phyloP scores from a whole-genome alignment of 2,113 vertebrate genomes.

The Brachypteracias leptosomus region DNA sequence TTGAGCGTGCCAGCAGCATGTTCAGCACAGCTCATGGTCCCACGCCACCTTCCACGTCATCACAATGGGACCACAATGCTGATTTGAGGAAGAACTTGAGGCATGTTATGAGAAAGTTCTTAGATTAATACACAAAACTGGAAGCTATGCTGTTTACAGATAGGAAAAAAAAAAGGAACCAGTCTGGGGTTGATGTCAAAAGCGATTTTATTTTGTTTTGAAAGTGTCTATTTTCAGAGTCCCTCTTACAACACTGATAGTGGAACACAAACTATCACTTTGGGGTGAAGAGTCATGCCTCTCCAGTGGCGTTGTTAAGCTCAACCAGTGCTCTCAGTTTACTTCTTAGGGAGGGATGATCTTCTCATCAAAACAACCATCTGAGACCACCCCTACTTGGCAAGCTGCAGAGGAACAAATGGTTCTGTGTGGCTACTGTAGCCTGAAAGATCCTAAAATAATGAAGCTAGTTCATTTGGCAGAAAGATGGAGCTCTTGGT shows the following conservation, averaged over 20 bases:
- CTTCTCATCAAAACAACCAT: not conserved
- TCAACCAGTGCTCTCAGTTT: not conserved
- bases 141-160: slow-evolving; percentile 18
- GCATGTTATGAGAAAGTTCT: not conserved
- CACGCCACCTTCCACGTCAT: not conserved
- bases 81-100: not conserved
- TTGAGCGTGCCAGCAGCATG: not conserved
- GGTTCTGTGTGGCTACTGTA: not conserved
- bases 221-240: slow-evolving; percentile 42
- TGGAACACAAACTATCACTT: slow-evolving; percentile 26
- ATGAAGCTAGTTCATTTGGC: not conserved
- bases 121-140: not conserved
- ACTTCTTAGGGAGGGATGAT: not conserved
- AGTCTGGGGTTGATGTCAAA: not conserved
- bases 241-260: slow-evolving; percentile 5
- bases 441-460: not conserved
- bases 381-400: not conserved
- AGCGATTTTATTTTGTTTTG: slow-evolving; percentile 16
- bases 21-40: not conserved
- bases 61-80: fast-evolving
- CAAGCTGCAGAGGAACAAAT: not conserved
- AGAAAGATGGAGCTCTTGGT: not conserved
- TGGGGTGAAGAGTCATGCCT: slow-evolving; percentile 28
- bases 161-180: not conserved
- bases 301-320: not conserved